Base-by-base conservation (phyloP, 2,113 vertebrate genomes). In the Tachysurus vachellii region DNA sequence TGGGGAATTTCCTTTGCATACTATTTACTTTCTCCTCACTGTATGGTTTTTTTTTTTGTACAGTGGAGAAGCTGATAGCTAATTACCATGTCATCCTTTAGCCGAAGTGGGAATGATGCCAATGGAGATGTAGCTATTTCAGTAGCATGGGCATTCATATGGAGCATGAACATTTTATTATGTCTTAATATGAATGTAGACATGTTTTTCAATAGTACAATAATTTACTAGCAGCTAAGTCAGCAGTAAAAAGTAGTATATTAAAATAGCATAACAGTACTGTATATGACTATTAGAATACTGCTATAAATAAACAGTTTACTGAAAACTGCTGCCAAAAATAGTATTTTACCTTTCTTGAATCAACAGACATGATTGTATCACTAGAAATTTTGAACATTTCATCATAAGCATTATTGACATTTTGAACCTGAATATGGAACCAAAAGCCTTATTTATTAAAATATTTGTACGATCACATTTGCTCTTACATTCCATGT, bases 81-180 rank as follows among this genome's bases (percentile, higher is more conserved):
- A 83, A 82, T 62, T 26, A 64, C 47, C 53, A 71, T 54, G 42
- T 80, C 31, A 56, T 84, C 53, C 68, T 61, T 83, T 64, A 71
- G 61, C 7, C 56, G 28, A 42, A 57, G 53, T 56, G 56, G 80
- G 21, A n/a, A 3, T 26, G 66, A 75, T 57, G 31, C 8, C 82
- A 88, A 57, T 80, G 36, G 71, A 83, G 71, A 88, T 82, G 54
- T 44, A n/a, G 26, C 50, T 19, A 73, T 76, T 76, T 76, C 50
- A 53, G 44, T 44, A 73, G 70, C 23, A 44, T 44, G 19, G 19
- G 42, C 19, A 9, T 70, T 19, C 31, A 70, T 70, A 70, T 70
- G 31, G 31, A 73, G 17, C 44, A 44, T 73, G 42, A 42, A 36
- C 71, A 47, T 53, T 76, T 53, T 53, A n/a, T 53, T 76, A 53